These are phyloP conservation scores for Chesias legatella DNA, from an alignment of 2,888 invertebrate genomes.

Conservation along the genomic window DNA sequence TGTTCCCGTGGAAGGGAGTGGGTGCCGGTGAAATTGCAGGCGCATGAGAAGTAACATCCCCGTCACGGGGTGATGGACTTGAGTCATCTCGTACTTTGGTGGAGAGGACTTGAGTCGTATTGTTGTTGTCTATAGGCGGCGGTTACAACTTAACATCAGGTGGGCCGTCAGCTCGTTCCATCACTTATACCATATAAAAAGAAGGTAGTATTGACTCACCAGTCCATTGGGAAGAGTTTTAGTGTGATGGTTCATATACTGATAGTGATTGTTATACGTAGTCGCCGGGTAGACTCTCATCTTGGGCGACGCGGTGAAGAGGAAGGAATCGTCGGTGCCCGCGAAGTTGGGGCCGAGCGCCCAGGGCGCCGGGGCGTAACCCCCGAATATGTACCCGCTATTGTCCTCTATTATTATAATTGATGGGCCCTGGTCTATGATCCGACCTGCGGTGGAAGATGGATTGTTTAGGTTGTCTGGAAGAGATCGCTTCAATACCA, in stretches of 20 bases:
- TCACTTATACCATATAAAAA: background rate
- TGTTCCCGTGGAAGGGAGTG: too few species aligned
- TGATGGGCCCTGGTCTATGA: conserved; percentile 90
- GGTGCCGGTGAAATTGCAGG: too few species aligned
- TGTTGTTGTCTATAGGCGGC: too few species aligned
- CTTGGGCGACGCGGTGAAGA: conserved; percentile 91
- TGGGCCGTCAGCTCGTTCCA: too few species aligned
- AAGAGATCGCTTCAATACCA: background rate
- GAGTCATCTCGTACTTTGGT: too few species aligned
- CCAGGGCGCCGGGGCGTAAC: conserved; percentile 92
- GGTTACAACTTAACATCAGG: too few species aligned
- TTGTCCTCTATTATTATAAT: conserved; percentile 91
- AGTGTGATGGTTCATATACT: conserved; percentile 95
- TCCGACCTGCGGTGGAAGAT: conserved; percentile 83
- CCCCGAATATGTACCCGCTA: conserved; percentile 92
- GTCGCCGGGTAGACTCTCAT: conserved; percentile 89
- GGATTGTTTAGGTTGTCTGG: too few species aligned
- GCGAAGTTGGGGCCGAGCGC: conserved; percentile 86
- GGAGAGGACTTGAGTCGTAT: too few species aligned
- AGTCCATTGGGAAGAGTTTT: conserved; percentile 97
- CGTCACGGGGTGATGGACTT: too few species aligned
- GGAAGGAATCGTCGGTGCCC: conserved; percentile 88
- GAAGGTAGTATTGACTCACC: conserved; percentile 63
- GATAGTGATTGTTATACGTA: conserved; percentile 93
- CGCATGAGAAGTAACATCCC: too few species aligned